Conservation (phyloP, 2,888 invertebrate genomes). For the Ennomos fuscantarius region DNA sequence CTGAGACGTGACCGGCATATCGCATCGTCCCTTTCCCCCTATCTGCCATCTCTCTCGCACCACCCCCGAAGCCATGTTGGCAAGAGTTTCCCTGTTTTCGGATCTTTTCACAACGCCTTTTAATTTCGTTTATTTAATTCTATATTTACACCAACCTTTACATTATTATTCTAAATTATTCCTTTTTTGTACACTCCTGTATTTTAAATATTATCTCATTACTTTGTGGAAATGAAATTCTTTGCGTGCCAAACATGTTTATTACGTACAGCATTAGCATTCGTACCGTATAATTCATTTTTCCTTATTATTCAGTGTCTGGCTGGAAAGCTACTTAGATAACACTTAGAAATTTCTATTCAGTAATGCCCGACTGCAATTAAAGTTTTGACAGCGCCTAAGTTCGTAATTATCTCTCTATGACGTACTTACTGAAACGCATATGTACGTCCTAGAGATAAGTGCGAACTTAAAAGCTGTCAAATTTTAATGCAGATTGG, state of each 20-base stretch:
- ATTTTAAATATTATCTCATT: constrained; percentile 33
- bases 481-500: too few species aligned
- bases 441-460: too few species aligned
- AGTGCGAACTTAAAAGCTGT: too few species aligned
- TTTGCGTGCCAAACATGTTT: constrained; percentile 32
- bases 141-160: constrained; percentile 50
- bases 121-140: constrained; percentile 79
- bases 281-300: constrained; percentile 27
- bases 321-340: not conserved
- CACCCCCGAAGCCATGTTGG: constrained; percentile 81
- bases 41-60: constrained; percentile 73
- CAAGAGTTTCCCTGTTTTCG: constrained; percentile 80
- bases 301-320: constrained; percentile 18
- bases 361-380: too few species aligned
- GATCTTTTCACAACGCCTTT: constrained; percentile 75
- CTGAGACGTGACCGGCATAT: constrained; percentile 83
- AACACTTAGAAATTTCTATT: too few species aligned
- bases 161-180: constrained; percentile 41
- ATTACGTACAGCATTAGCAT: constrained; percentile 35
- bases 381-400: too few species aligned
- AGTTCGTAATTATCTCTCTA: too few species aligned
- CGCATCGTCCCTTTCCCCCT: constrained; percentile 81
- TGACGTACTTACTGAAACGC: too few species aligned
- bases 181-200: constrained; percentile 37
- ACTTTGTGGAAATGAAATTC: constrained; percentile 33